A percentile compares a stretch with the other conserved stretches of the same genome.
Conservation (phyloP, 2,888 invertebrate species). For the Allophyes oxyacanthae region DNA sequence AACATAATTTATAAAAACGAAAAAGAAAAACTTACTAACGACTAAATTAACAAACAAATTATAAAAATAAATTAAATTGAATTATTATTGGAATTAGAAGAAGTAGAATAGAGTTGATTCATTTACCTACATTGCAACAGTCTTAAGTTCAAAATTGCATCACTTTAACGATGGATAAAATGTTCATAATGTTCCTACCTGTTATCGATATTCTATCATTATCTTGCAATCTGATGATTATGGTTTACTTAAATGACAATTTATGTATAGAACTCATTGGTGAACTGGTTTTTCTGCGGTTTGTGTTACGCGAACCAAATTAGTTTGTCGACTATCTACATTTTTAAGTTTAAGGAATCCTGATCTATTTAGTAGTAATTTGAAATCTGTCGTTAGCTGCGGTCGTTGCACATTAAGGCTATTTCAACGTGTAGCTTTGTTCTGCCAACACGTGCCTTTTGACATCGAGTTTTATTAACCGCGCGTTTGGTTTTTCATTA, state of each 20-base stretch:
- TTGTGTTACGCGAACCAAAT: conserved; percentile 57
- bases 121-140: neutral
- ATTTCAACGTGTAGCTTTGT: conserved; percentile 39
- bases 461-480: conserved; percentile 24
- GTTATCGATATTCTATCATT: conserved; percentile 50
- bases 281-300: conserved; percentile 62
- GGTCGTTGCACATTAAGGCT: conserved; percentile 30
- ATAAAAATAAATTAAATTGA: no score
- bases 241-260: conserved; percentile 55
- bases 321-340: conserved; percentile 38
- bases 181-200: conserved; percentile 18
- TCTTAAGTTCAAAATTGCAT: conserved; percentile 28
- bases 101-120: neutral
- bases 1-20: no score
- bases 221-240: conserved; percentile 53
- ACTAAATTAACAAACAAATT: no score
- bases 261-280: conserved; percentile 57
- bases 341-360: conserved; percentile 47
- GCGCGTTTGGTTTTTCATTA: conserved; percentile 11
- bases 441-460: conserved; percentile 37
- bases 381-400: conserved; percentile 38
- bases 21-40: no score
- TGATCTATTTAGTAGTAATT: conserved; percentile 56
- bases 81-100: no score
- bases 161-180: conserved; percentile 35